Evolutionary conservation across 2,113 vertebrate species (phyloP).

Genomic region (Hyperopisus bebe): DNA sequence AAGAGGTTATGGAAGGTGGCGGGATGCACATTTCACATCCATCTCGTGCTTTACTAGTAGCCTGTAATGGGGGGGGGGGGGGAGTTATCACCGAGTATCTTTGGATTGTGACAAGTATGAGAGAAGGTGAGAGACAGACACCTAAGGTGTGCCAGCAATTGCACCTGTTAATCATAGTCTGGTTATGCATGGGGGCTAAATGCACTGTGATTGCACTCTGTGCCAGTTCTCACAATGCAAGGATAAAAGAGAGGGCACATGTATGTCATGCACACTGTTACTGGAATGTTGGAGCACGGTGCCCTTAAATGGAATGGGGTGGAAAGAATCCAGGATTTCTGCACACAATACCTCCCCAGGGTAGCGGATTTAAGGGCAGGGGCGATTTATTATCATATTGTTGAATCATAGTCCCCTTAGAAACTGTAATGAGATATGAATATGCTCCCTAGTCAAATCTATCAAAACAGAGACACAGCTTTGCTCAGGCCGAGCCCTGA

Average conservation of each 20-base stretch:
- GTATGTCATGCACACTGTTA: neutral
- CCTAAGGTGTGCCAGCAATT: conserved; percentile 33
- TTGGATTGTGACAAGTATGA: conserved; percentile 24
- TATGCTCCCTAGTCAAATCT: conserved; percentile 10
- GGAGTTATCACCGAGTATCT: neutral
- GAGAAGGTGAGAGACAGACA: conserved; percentile 12
- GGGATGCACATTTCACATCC: neutral
- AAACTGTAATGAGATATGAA: conserved; percentile 21
- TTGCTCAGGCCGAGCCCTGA: neutral
- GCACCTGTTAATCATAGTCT: conserved; percentile 31
- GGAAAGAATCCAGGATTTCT: neutral
- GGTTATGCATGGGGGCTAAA: conserved; percentile 35
- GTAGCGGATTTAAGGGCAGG: conserved; percentile 2
- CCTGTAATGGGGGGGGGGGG: neutral
- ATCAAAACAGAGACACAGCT: neutral
- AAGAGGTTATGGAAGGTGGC: neutral
- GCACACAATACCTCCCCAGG: neutral
- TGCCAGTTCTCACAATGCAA: conserved; percentile 17
- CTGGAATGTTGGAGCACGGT: neutral
- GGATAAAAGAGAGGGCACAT: neutral
- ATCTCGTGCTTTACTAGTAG: neutral
- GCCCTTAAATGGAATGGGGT: neutral
- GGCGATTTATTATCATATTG: conserved; percentile 10
- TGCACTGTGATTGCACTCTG: conserved; percentile 23
- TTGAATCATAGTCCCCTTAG: conserved; percentile 13